A percentile compares a stretch with the other conserved stretches of the same genome.
These are phyloP conservation scores for Trogon melanurus DNA, from an alignment of 2,113 vertebrate genomes.

Conservation along the genomic window DNA sequence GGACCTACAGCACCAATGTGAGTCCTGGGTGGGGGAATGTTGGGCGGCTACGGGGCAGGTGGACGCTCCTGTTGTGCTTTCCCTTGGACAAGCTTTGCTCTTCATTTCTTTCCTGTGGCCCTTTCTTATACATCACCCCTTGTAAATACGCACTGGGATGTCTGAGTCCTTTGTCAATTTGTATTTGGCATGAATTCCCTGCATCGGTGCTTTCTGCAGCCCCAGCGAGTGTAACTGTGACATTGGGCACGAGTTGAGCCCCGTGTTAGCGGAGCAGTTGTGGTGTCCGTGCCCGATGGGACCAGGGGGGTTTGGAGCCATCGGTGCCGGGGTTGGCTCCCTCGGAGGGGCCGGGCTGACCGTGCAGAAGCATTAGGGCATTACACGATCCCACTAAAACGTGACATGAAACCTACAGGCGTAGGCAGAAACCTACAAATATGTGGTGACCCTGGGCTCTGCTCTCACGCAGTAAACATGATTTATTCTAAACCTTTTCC, in stretches of 20 bases:
- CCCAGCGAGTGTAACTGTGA: fast-evolving
- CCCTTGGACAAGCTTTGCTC: neutral
- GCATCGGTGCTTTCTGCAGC: neutral
- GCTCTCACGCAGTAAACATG: constrained; percentile 62
- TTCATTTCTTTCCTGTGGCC: fast-evolving
- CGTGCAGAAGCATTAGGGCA: neutral
- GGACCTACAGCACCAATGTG: fast-evolving
- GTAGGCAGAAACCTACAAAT: constrained; percentile 68
- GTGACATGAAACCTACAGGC: constrained; percentile 61
- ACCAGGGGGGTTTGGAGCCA: neutral
- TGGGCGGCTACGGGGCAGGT: neutral
- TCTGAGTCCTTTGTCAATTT: neutral
- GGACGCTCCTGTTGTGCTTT: fast-evolving
- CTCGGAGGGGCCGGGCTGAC: neutral
- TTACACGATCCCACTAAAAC: constrained; percentile 58
- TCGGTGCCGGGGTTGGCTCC: neutral
- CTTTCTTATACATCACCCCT: fast-evolving
- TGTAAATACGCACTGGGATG: fast-evolving
- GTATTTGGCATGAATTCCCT: fast-evolving
- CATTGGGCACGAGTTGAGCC: fast-evolving
- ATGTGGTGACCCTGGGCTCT: constrained; percentile 62
- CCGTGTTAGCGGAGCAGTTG: fast-evolving
- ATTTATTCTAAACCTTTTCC: constrained; percentile 70
- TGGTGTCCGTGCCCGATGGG: neutral
- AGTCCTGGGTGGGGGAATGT: fast-evolving